These are phyloP conservation scores for Triplophysa rosa DNA, from an alignment of 2,113 vertebrate genomes.

Conservation along the genomic window DNA sequence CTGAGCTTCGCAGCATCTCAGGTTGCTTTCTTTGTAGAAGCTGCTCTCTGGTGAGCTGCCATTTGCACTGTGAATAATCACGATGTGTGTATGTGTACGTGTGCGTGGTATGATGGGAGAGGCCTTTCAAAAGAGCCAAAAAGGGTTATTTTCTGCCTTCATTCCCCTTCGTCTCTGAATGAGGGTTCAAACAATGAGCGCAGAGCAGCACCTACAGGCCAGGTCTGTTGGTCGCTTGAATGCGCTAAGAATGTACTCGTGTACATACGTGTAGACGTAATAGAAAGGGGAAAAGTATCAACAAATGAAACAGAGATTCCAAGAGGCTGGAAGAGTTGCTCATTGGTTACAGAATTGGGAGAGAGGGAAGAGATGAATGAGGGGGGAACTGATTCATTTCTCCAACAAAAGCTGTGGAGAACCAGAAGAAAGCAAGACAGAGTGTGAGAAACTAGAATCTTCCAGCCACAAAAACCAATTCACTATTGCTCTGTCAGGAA, in stretches of 20 bases:
- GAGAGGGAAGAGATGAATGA: constrained; percentile 14
- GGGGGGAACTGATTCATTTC: constrained; percentile 10
- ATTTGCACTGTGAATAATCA: constrained; percentile 58
- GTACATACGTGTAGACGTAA: not conserved
- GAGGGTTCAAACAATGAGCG: constrained; percentile 41
- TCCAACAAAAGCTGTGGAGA: constrained; percentile 23
- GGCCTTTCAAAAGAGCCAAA: constrained; percentile 20
- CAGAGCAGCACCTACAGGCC: constrained; percentile 63
- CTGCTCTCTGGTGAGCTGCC: constrained; percentile 56
- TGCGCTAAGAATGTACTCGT: constrained; percentile 9
- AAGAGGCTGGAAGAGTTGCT: not conserved
- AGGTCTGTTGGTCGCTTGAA: constrained; percentile 5
- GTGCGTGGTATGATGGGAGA: constrained; percentile 19
- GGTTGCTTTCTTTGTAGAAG: constrained; percentile 44
- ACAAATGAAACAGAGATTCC: not conserved
- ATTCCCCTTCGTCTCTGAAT: constrained; percentile 1
- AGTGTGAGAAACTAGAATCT: constrained; percentile 28
- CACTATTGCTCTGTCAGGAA: constrained; percentile 22
- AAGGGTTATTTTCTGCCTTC: not conserved
- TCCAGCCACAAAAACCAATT: constrained; percentile 25
- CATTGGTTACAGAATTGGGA: constrained; percentile 3
- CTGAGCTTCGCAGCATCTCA: constrained; percentile 39
- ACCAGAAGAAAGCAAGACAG: constrained; percentile 10
- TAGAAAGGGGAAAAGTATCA: not conserved
- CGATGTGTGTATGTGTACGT: constrained; percentile 3